Percentiles rank a stretch among this genome's conserved stretches.
These are phyloP conservation scores for Coilia nasus DNA, from an alignment of 2,797 vertebrate species.

Conservation along the genomic window DNA sequence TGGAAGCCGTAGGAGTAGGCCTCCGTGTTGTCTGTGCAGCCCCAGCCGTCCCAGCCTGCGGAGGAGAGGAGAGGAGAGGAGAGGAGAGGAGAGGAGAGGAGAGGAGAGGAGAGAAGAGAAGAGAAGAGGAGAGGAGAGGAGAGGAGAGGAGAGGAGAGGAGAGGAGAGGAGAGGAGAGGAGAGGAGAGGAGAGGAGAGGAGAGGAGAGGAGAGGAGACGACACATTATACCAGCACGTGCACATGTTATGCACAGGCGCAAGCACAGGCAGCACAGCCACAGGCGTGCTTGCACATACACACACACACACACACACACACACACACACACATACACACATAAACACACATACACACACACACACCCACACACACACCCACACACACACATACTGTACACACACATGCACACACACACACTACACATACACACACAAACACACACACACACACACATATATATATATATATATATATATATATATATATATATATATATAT, in stretches of 20 bases:
- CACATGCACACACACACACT: background rate
- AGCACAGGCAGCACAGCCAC: no score
- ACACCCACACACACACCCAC: constrained; percentile 36
- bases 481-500: no score
- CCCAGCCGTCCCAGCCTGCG: constrained; percentile 96
- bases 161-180: background rate
- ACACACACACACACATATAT: background rate
- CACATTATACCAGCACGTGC: background rate
- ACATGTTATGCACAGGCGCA: background rate
- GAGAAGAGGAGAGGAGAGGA: background rate
- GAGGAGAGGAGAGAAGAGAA: background rate
- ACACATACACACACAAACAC: background rate
- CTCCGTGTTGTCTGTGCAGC: constrained; percentile 90
- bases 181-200: background rate
- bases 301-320: no score
- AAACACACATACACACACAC: constrained; percentile 30
- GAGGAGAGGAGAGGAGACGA: background rate
- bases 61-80: no score
- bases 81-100: background rate
- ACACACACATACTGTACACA: constrained; percentile 4
- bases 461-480: no score
- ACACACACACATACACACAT: constrained; percentile 14
- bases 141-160: no score
- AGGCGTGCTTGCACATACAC: no score
- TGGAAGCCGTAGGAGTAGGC: constrained; percentile 97